These are phyloP conservation scores for Osedax frankpressi DNA, from an alignment of 2,888 invertebrate species.

Conservation along the genomic window DNA sequence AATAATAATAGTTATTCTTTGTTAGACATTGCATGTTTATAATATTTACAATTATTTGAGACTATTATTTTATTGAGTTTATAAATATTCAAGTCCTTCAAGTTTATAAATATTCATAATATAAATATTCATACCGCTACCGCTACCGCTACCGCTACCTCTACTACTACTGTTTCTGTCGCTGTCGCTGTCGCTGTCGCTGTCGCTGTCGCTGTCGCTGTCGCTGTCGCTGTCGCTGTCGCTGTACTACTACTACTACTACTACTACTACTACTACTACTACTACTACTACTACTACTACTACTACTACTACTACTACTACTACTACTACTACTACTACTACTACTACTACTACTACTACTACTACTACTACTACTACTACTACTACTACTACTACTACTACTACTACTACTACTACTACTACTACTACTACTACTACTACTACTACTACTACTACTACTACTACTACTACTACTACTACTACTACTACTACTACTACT, in stretches of 20 bases:
- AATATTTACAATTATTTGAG: too few species aligned
- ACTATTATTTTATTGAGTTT: too few species aligned
- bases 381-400: constrained; percentile 13
- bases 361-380: constrained; percentile 14
- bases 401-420: constrained; percentile 9
- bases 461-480: constrained; percentile 10
- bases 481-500: constrained; percentile 7
- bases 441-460: constrained; percentile 14
- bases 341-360: constrained; percentile 12
- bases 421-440: constrained; percentile 15
- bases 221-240: not conserved
- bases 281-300: constrained; percentile 2
- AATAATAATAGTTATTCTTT: too few species aligned
- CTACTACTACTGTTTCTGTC: constrained; percentile 7
- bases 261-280: constrained; percentile 9
- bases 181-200: not conserved
- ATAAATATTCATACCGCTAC: not conserved
- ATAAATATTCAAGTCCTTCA: too few species aligned
- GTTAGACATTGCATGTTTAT: too few species aligned
- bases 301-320: constrained; percentile 12
- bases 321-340: constrained; percentile 11
- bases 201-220: not conserved
- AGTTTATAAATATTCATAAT: too few species aligned
- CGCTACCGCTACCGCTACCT: not conserved
- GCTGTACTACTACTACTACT: constrained; percentile 5